These are phyloP conservation scores for Brenthis hecate DNA, from an alignment of 2,888 invertebrate species.

Conservation along the genomic window DNA sequence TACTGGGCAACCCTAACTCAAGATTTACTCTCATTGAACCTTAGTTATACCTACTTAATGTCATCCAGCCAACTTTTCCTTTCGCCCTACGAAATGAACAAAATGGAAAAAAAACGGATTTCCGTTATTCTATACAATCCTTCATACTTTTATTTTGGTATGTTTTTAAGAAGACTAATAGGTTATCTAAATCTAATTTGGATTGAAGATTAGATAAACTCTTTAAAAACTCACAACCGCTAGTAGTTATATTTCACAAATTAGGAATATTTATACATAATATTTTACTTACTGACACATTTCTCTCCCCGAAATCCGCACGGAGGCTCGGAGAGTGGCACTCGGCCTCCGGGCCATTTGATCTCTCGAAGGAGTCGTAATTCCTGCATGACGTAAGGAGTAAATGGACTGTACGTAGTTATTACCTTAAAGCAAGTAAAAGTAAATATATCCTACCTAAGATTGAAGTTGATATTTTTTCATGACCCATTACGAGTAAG, in stretches of 20 bases:
- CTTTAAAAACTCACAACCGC: no score
- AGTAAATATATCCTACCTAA: background rate
- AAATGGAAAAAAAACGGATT: conserved; percentile 45
- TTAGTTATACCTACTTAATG: conserved; percentile 61
- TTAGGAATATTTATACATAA: conserved; percentile 39
- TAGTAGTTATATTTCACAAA: conserved; percentile 18
- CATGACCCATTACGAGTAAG: no score
- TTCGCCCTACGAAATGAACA: conserved; percentile 53
- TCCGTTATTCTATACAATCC: conserved; percentile 51
- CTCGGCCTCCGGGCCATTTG: conserved; percentile 89
- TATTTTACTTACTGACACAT: conserved; percentile 90
- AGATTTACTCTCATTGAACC: conserved; percentile 50
- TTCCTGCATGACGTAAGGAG: conserved; percentile 78
- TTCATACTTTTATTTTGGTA: no score
- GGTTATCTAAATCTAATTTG: no score
- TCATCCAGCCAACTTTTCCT: conserved; percentile 58
- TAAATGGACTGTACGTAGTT: conserved; percentile 6
- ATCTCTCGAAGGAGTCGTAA: conserved; percentile 87
- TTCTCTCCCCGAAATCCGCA: conserved; percentile 96
- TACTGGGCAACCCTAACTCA: conserved; percentile 3
- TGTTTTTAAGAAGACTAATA: no score
- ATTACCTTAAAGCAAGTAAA: conserved; percentile 5
- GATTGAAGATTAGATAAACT: no score
- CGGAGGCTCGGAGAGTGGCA: conserved; percentile 91
- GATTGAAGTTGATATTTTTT: no score